phyloP scores from a whole-genome alignment of 2,797 vertebrate species.

The Arnoldichthys spilopterus region DNA sequence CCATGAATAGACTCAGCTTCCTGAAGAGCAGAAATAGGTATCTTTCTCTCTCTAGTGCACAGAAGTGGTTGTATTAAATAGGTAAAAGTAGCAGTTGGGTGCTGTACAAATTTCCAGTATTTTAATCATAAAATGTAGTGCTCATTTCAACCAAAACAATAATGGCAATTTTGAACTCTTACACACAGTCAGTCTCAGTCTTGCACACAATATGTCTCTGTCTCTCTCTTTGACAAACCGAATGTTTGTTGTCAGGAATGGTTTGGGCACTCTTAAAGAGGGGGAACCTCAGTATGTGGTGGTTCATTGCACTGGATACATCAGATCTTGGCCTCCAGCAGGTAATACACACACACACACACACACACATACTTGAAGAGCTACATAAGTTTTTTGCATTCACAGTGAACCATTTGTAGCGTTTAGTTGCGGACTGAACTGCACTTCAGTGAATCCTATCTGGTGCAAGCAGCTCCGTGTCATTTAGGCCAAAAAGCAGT shows the following conservation, averaged over 20 bases:
- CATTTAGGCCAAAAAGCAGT: not conserved
- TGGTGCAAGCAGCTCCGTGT: not conserved
- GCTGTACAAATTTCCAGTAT: no score
- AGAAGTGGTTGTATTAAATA: no score
- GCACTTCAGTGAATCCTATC: no score
- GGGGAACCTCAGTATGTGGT: conserved; percentile 94
- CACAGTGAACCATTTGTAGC: no score
- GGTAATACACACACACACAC: conserved; percentile 71
- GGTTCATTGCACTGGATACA: conserved; percentile 97
- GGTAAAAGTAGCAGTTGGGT: no score
- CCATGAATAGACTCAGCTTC: conserved; percentile 90
- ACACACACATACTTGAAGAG: not conserved
- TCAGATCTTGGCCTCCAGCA: conserved; percentile 97
- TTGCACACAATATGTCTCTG: not conserved
- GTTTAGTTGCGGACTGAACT: no score
- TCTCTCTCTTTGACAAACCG: not conserved
- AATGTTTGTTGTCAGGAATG: conserved; percentile 77
- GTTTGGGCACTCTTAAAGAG: conserved; percentile 89
- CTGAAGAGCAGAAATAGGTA: conserved; percentile 92
- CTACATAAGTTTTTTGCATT: conserved; percentile 6
- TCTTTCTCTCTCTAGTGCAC: conserved; percentile 29
- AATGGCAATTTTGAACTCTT: no score
- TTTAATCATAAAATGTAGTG: no score
- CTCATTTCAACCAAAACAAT: no score
- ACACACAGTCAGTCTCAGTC: no score